Evolutionary conservation across 2,888 invertebrate genomes (phyloP), one percentile per base, ranked within the genome.

Genomic region (Mallateleia sp.): DNA sequence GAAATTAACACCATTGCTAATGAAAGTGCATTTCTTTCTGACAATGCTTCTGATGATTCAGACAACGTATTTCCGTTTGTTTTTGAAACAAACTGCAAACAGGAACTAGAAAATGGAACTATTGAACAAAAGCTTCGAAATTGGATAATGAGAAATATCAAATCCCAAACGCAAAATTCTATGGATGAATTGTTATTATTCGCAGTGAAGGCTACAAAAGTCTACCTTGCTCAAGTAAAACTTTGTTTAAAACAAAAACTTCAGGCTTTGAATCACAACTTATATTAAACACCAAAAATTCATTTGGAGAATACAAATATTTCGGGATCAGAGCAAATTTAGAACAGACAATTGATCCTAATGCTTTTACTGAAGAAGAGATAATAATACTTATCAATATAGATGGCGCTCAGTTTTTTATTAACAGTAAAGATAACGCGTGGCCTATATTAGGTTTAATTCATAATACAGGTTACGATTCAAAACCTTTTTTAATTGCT

Each of bases 401-500:
- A 20, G 75, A 75, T 38, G 50, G 75, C 28, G 74, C 62, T n/a
- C 18, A 50, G 8, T 24, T 74, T 24, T 74, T 62, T 62, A 20
- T 22, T 47, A 32, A 47, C 15, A 62, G 34, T 34, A 62, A 74
- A 45, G 15, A 60, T 20, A 18, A 28, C 20, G 60, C 74, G 7
- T 74, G 74, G 74, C 47, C 74, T 50, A 75, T 75, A 24, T 54
- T 75, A 54, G 62, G 75, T 34, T 54, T 54, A 32, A 11, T 75
- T 75, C 18, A 42, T 18, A 75, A 75, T 64, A 20, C 0, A 25
- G 64, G 64, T 5, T 75, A 64, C 25, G 42, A 54, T 32, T 25
- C 64, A 28, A 38, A 75, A 75, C 75, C 75, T 15, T 75, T 75
- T 64, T 75, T 75, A 54, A 75, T 75, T 15, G 75, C n/a, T 6